Evolutionary conservation across 2,113 vertebrate genomes (phyloP).

Genomic region (cattle (Bos taurus)): DNA sequence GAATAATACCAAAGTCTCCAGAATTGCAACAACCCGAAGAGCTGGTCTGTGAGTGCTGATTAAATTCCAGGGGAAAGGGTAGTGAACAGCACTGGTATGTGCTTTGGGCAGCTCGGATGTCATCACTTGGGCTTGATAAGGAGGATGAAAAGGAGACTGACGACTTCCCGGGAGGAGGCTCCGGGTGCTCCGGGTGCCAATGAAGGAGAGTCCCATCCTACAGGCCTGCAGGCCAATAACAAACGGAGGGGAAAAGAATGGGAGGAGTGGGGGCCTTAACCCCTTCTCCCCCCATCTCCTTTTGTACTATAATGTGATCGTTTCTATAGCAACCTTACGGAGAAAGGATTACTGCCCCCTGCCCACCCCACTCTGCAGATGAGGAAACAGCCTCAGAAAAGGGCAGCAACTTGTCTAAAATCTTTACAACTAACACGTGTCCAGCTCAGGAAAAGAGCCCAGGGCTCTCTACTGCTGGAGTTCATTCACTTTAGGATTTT

Average conservation of each 20-base stretch:
- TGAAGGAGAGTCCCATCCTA: neutral
- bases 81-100: neutral
- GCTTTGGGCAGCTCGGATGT: neutral
- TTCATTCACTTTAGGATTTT: neutral
- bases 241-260: neutral
- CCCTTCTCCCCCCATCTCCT: neutral
- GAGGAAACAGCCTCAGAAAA: neutral
- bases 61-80: conserved; percentile 29
- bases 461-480: neutral
- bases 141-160: conserved; percentile 24
- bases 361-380: neutral
- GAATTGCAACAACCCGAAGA: accelerated
- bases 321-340: neutral
- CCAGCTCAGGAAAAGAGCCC: neutral
- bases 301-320: neutral
- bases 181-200: neutral
- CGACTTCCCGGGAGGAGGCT: accelerated
- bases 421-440: neutral
- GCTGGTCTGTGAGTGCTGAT: neutral
- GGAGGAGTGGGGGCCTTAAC: neutral
- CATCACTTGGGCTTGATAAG: conserved; percentile 13
- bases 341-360: neutral
- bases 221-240: neutral
- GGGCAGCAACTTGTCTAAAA: neutral
- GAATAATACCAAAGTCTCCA: neutral